Conservation (phyloP, 2,888 invertebrate genomes). For the Rotaria magnacalcarata region DNA sequence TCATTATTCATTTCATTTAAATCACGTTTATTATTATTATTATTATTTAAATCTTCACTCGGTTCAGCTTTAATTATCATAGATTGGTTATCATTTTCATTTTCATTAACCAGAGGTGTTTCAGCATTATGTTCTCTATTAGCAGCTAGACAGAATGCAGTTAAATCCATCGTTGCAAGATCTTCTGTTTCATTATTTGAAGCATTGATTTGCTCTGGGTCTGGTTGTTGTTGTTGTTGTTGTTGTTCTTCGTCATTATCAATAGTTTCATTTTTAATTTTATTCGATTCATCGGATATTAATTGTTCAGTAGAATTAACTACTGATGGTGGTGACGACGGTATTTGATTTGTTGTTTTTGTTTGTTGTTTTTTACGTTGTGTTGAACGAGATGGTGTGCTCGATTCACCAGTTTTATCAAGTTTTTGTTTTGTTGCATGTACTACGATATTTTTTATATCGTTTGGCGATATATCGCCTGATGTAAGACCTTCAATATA, state of each 20-base stretch:
- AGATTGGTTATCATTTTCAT: too few relatives aligned
- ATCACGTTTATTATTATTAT: not conserved
- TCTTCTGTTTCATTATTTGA: not conserved
- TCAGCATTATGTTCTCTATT: not conserved
- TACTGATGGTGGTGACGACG: not conserved
- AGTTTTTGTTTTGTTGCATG: constrained; percentile 28
- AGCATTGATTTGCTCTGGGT: not conserved
- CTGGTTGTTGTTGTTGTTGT: not conserved
- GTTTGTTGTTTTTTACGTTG: constrained; percentile 10
- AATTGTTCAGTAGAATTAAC: not conserved
- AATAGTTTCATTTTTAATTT: not conserved
- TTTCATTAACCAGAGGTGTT: too few relatives aligned
- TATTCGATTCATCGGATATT: not conserved
- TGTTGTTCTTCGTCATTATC: constrained; percentile 22
- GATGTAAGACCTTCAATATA: constrained; percentile 87
- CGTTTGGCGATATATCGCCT: constrained; percentile 50
- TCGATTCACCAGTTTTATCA: not conserved
- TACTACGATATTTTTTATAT: not conserved
- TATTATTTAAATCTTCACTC: not conserved
- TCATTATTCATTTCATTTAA: not conserved
- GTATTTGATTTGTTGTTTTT: not conserved
- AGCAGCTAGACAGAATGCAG: constrained; percentile 16
- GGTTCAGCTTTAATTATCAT: not conserved
- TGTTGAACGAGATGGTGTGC: not conserved
- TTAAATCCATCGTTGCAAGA: not conserved